Evolutionary conservation across 2,888 invertebrate species (phyloP), one percentile per base, ranked within the genome.

Genomic region (Conchocele bisecta): DNA sequence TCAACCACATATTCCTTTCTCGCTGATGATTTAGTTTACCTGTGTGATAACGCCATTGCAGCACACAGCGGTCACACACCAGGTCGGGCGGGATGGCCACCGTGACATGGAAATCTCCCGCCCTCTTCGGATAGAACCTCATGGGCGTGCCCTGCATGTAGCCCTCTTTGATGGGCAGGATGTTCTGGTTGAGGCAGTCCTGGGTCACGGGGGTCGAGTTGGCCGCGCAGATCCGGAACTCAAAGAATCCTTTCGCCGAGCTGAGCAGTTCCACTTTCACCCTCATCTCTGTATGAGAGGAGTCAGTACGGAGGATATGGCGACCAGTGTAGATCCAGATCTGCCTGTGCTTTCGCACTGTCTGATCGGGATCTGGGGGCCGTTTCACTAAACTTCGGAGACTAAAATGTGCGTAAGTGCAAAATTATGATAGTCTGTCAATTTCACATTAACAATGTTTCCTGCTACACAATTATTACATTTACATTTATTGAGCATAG

Each of bases 1-100:
- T n/a, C n/a, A n/a, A n/a, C n/a, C n/a, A n/a, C n/a, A n/a, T n/a
- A n/a, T n/a, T n/a, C n/a, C n/a, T n/a, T n/a, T n/a, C n/a, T n/a
- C n/a, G n/a, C n/a, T n/a, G n/a, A n/a, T n/a, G n/a, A n/a, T n/a
- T 22, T 9, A n/a, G 15, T 41, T 28, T 59, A 79, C 79, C 79
- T 70, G 79, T 75, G 24, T 64, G 64, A 39, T 79, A 79, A 39
- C 75, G 31, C 75, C 75, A 79, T 37, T 79, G 79, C 9, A 79
- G 7, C 0, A 79, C 73, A 41, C 79, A 79, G 39, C 75, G 48
- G 3, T 70, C 63, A 37, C 79, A 79, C 1, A 63, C 48, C 22
- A 79, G 24, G 13, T 75, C 57, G 1, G 75, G 73, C 11, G 73
- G 75, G 6, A 75, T 33, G 1, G 73, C 75, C 3, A 79, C 58